Conservation (phyloP, 2,113 vertebrate genomes). For the Ornithorhynchus anatinus region DNA sequence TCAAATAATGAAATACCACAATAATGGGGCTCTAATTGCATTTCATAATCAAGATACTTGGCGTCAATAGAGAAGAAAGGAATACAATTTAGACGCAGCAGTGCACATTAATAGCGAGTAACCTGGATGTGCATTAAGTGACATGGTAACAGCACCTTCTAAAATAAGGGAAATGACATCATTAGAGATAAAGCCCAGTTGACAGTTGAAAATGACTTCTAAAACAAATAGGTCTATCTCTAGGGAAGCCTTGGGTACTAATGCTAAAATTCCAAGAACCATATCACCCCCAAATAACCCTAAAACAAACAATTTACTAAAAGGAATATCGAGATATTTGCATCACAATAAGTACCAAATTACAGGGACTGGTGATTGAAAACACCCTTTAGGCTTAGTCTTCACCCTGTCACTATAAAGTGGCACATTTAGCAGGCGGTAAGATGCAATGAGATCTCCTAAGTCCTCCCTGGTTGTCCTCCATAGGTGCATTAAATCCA, state of each 20-base stretch:
- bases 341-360: not conserved
- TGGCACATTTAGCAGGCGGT: too few relatives aligned
- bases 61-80: conserved; percentile 24
- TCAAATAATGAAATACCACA: too few relatives aligned
- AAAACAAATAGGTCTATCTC: not conserved
- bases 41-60: not conserved
- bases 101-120: not conserved
- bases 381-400: too few relatives aligned
- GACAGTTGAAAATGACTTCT: not conserved
- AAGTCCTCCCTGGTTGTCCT: too few relatives aligned
- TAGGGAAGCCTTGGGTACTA: not conserved
- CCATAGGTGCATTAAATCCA: too few relatives aligned
- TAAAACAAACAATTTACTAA: not conserved
- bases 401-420: too few relatives aligned
- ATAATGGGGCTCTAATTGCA: too few relatives aligned
- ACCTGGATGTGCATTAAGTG: not conserved
- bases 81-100: not conserved
- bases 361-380: too few relatives aligned
- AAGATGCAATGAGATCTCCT: too few relatives aligned
- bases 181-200: not conserved
- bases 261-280: not conserved
- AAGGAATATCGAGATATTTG: not conserved
- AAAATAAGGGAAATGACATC: not conserved
- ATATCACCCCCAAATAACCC: not conserved
- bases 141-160: not conserved